A percentile compares a stretch with the other conserved stretches of the same genome.
Evolutionary conservation across 2,113 vertebrate species (phyloP).

Genomic region (Taurulus bubalis): DNA sequence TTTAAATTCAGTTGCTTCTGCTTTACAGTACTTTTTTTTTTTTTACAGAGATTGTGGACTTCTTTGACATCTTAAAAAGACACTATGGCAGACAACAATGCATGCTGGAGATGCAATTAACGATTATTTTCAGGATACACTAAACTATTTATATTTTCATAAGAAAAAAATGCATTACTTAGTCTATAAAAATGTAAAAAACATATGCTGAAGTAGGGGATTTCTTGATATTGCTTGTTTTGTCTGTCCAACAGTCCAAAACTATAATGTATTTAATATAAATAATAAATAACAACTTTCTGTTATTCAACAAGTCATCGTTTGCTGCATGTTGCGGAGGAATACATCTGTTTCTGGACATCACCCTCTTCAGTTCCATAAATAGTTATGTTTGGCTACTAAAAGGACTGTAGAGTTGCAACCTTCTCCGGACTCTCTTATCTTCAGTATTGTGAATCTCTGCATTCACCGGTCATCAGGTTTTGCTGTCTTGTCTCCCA

Average conservation of each 20-base stretch:
- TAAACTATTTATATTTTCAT: no score
- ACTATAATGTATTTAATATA: background rate
- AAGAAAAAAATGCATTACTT: background rate
- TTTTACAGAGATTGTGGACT: no score
- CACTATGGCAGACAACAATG: no score
- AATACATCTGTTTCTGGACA: background rate
- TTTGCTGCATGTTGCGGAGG: background rate
- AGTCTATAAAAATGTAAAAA: background rate
- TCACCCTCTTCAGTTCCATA: background rate
- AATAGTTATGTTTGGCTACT: background rate
- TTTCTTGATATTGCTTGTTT: background rate
- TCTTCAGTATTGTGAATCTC: background rate
- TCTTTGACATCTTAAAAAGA: no score
- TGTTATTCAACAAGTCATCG: background rate
- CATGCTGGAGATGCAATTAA: no score
- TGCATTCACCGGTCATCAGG: background rate
- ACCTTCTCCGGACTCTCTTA: background rate
- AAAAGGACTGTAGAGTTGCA: background rate
- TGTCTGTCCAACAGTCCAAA: background rate
- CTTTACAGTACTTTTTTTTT: no score
- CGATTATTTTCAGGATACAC: no score
- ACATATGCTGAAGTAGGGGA: background rate
- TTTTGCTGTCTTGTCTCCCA: constrained; percentile 37
- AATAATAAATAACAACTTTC: background rate
- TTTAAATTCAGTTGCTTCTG: background rate